phyloP scores from a whole-genome alignment of 2,888 invertebrate species.

The Synergus laeviventris region DNA sequence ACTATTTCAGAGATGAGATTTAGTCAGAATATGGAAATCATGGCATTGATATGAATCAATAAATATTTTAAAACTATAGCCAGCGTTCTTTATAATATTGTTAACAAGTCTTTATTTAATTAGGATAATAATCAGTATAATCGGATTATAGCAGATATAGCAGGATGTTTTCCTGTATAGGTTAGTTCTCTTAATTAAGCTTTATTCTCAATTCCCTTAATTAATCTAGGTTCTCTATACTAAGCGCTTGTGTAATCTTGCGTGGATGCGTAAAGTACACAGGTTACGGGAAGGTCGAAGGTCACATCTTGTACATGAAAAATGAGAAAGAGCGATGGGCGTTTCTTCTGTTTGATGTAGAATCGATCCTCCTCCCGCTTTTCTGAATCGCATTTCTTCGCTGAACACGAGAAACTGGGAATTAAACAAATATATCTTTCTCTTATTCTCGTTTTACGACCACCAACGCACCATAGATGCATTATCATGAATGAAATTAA shows the following conservation, averaged over 20 bases:
- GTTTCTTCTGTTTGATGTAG: conserved; percentile 70
- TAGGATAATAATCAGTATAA: too few species aligned
- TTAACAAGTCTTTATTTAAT: too few species aligned
- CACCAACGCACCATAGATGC: conserved; percentile 26
- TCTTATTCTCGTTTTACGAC: conserved; percentile 10
- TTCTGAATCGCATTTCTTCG: conserved; percentile 41
- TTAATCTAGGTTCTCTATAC: neutral
- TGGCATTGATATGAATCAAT: too few species aligned
- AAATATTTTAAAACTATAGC: too few species aligned
- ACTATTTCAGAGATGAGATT: too few species aligned
- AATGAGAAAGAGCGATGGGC: conserved; percentile 66
- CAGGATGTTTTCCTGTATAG: neutral
- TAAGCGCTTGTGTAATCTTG: conserved; percentile 48
- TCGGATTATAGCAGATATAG: neutral
- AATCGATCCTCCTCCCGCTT: conserved; percentile 67
- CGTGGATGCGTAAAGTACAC: conserved; percentile 55
- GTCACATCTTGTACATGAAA: conserved; percentile 62
- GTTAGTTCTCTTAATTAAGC: neutral
- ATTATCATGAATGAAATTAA: conserved; percentile 35
- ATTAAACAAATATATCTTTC: conserved; percentile 36
- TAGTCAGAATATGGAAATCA: too few species aligned
- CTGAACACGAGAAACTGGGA: conserved; percentile 29
- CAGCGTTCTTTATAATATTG: too few species aligned
- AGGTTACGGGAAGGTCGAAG: conserved; percentile 64
- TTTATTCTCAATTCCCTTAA: conserved; percentile 19